Evolutionary conservation across 2,797 vertebrate genomes (phyloP).

Genomic region (Sphenopsis melanotis): DNA sequence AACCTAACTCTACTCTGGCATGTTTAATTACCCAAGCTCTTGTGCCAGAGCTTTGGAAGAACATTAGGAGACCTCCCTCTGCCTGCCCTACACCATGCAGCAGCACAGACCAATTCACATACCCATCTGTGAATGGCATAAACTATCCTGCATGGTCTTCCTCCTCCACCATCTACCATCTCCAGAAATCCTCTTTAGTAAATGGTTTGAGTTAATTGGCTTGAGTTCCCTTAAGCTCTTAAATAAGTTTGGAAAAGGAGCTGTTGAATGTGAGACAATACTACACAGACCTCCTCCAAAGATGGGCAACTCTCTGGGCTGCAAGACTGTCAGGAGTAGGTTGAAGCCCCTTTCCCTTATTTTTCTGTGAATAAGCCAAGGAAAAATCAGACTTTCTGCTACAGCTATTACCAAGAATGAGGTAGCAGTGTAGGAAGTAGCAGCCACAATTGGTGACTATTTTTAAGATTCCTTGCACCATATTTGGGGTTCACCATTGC

Average conservation of each 20-base stretch:
- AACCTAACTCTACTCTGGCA: background rate
- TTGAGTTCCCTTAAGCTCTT: background rate
- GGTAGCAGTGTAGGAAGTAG: background rate
- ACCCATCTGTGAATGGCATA: background rate
- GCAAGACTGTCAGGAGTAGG: rapidly evolving
- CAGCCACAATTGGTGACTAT: background rate
- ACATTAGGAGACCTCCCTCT: background rate
- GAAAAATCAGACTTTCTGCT: background rate
- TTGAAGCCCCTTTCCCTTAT: background rate
- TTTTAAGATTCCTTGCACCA: background rate
- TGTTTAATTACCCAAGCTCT: background rate
- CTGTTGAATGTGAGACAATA: background rate
- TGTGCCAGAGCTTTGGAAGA: background rate
- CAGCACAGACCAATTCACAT: background rate
- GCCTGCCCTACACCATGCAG: background rate
- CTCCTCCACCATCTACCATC: background rate
- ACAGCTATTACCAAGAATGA: background rate
- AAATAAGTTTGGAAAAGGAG: background rate
- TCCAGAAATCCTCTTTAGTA: background rate
- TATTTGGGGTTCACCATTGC: background rate
- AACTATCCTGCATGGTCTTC: background rate
- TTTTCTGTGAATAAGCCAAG: background rate
- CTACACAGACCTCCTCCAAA: background rate
- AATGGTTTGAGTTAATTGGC: background rate
- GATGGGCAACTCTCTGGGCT: rapidly evolving